A percentile compares a stretch with the other conserved stretches of the same genome.
These are phyloP conservation scores for Strix aluco DNA, from an alignment of 2,113 vertebrate genomes.

Conservation along the genomic window DNA sequence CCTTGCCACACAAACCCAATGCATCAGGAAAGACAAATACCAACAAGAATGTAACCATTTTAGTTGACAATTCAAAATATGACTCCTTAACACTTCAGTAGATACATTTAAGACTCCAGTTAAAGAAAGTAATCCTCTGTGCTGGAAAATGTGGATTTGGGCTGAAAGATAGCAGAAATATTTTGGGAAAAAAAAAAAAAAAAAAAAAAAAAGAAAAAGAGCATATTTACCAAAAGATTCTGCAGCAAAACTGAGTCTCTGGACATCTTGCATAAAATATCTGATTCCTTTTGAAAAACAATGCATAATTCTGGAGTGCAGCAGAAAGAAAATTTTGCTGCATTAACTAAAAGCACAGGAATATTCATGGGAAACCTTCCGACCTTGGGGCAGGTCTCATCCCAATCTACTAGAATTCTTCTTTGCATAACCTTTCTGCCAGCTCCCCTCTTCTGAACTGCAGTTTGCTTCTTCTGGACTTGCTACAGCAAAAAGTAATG, in stretches of 20 bases:
- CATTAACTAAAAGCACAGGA: neutral
- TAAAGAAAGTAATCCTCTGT: neutral
- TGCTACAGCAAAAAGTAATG: neutral
- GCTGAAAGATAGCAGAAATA: neutral
- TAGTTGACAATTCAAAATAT: neutral
- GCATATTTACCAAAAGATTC: neutral
- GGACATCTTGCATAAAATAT: neutral
- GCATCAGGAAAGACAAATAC: neutral
- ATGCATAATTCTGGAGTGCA: neutral
- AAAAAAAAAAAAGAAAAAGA: too few relatives aligned
- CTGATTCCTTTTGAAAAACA: neutral
- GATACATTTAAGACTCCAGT: neutral
- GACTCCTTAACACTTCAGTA: neutral
- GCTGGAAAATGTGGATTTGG: neutral
- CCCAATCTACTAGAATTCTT: neutral
- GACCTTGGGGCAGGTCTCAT: neutral
- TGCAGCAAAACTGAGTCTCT: neutral
- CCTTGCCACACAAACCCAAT: neutral
- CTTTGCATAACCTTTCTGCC: neutral
- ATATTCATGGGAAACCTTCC: neutral
- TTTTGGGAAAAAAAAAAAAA: neutral
- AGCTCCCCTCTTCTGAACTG: neutral
- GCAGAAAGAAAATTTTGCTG: neutral
- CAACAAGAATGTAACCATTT: neutral
- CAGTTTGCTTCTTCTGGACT: neutral